phyloP scores from a whole-genome alignment of 2,888 invertebrate species.

The Erannis defoliaria region DNA sequence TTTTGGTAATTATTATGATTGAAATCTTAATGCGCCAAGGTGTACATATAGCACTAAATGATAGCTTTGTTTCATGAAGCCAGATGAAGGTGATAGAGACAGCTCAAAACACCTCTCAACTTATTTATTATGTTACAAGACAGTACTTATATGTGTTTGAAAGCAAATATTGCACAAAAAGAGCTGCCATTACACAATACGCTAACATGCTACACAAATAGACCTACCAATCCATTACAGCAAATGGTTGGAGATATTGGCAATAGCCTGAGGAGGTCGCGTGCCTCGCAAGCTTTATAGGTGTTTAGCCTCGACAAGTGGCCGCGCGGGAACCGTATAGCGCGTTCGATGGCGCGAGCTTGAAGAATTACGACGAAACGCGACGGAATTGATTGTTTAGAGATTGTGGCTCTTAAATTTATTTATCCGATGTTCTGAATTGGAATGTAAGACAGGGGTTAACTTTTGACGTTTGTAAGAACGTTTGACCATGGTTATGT shows the following conservation, averaged over 20 bases:
- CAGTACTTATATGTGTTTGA: no score
- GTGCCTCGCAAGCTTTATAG: conserved; percentile 46
- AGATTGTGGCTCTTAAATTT: conserved; percentile 1
- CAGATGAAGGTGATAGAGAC: no score
- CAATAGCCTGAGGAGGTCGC: conserved; percentile 40
- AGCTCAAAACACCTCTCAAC: no score
- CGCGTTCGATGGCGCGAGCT: conserved; percentile 28
- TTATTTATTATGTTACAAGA: no score
- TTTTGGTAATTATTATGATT: no score
- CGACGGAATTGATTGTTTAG: conserved; percentile 20
- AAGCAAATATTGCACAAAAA: no score
- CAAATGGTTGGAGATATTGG: conserved; percentile 36
- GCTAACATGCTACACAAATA: neutral
- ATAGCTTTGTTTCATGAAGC: no score
- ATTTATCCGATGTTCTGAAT: neutral
- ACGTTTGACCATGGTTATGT: no score
- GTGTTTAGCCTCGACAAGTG: conserved; percentile 47
- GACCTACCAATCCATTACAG: conserved; percentile 1
- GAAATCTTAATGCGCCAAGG: no score
- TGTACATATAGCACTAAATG: no score
- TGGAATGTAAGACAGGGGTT: no score
- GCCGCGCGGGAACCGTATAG: conserved; percentile 45
- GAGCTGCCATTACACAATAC: neutral
- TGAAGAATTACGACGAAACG: conserved; percentile 39
- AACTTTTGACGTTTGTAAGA: no score